Evolutionary conservation across 1,140 invertebrate genomes (phyloP), one percentile per base, ranked within the genome.

Genomic region (Neotoxoptera formosana): DNA sequence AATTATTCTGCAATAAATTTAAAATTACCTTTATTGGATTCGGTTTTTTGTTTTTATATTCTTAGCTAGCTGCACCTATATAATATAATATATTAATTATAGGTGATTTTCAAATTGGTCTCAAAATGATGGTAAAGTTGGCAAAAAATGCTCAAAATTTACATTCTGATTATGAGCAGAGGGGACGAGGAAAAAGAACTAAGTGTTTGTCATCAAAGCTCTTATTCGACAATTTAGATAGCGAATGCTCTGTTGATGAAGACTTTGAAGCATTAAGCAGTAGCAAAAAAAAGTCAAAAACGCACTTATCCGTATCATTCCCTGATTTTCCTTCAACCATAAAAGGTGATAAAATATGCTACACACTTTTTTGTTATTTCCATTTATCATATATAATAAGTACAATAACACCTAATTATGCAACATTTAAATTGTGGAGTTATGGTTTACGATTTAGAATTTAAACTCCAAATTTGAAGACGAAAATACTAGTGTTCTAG

Each of bases 71-170:
- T 1, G 3, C 41, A 83, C 34, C 17, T 83, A 83, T n/a, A n/a
- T 76, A 83, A 36, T 36, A 41, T 83, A 83, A 20, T 83, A 41
- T 41, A 36, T 23, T 23, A 83, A 21, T 83, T 83, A 36, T 21
- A 83, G 81, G 81, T 83, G 81, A 83, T 41, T 83, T 36, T 41
- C n/a, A 83, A 36, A 41, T 83, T 36, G 81, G 81, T 83, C 36
- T 83, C 41, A 83, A 83, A 83, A 83, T 83, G 76, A 83, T 83
- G 81, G n/a, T 83, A 21, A 83, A 36, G 81, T 83, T 83, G 34
- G n/a, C 81, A 83, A 83, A 83, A 83, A 83, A 83, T 23, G 36
- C 34, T 2, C n/a, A 83, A 34, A 83, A 41, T 41, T 41, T 41
- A 83, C n/a, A 36, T 83, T 83, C 81, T 7, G 81, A 83, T 83